These are phyloP conservation scores for Plagodis dolabraria DNA, from an alignment of 2,888 invertebrate species.

Conservation along the genomic window DNA sequence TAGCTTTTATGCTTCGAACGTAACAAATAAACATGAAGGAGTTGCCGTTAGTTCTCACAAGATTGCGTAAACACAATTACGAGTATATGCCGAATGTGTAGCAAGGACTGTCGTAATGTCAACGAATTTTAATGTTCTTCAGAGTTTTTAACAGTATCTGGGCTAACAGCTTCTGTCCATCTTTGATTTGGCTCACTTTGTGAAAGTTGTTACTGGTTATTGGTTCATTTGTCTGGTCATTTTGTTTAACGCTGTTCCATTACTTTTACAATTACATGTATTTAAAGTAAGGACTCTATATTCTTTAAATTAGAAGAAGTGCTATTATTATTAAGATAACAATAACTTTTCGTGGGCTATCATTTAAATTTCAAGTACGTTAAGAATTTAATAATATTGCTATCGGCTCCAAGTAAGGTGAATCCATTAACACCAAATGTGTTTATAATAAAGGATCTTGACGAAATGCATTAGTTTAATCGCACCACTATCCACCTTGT, in stretches of 20 bases:
- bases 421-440: constrained; percentile 65
- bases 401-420: not conserved
- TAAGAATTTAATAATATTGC: not conserved
- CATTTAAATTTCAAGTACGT: not conserved
- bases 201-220: constrained; percentile 26
- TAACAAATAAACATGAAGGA: constrained; percentile 50
- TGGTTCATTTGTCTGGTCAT: constrained; percentile 16
- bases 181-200: constrained; percentile 25
- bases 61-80: constrained; percentile 47
- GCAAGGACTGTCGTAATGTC: constrained; percentile 55
- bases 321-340: no score
- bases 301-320: no score
- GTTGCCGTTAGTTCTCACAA: constrained; percentile 57
- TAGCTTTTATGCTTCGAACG: constrained; percentile 42
- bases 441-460: constrained; percentile 69
- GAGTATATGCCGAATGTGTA: constrained; percentile 40
- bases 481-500: constrained; percentile 54
- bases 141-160: constrained; percentile 22
- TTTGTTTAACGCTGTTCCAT: not conserved
- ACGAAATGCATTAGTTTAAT: constrained; percentile 75
- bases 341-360: not conserved
- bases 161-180: constrained; percentile 27
- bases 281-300: no score
- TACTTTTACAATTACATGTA: no score
- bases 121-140: constrained; percentile 19